Percentiles rank a stretch among this genome's conserved stretches.
These are phyloP conservation scores for Ariolimax columbianus DNA, from an alignment of 2,888 invertebrate genomes.

Conservation along the genomic window DNA sequence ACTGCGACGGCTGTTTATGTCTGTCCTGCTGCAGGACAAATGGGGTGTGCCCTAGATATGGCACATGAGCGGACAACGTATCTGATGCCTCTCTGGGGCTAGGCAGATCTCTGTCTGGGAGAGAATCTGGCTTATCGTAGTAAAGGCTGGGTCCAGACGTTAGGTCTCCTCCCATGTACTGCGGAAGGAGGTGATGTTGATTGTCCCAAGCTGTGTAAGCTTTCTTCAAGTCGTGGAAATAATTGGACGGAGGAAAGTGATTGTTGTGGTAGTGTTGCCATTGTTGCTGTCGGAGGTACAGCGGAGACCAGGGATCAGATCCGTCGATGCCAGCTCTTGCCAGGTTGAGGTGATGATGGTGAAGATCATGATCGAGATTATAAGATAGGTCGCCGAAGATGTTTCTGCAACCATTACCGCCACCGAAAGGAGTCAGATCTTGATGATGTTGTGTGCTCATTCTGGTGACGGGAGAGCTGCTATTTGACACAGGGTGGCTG, in stretches of 20 bases:
- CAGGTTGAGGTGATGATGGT: constrained; percentile 7
- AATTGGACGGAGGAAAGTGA: background rate
- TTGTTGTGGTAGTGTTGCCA: constrained; percentile 6
- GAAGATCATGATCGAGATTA: constrained; percentile 17
- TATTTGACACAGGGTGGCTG: background rate
- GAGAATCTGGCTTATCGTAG: background rate
- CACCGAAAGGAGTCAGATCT: background rate
- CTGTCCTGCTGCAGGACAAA: background rate
- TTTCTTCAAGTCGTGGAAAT: constrained; percentile 15
- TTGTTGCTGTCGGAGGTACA: constrained; percentile 10
- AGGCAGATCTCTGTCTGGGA: background rate
- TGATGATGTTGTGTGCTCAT: background rate
- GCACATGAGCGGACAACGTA: background rate
- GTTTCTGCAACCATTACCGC: background rate
- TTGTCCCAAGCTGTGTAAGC: background rate
- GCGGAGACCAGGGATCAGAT: constrained; percentile 4
- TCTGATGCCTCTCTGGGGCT: background rate
- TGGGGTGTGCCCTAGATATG: background rate
- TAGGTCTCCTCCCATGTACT: background rate
- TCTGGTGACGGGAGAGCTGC: background rate
- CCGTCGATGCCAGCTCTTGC: background rate
- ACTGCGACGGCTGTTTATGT: constrained; percentile 14
- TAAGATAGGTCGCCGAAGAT: constrained; percentile 25
- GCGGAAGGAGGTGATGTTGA: background rate
- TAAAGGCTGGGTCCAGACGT: background rate